Evolutionary conservation across 1,140 invertebrate genomes (phyloP), one percentile per base, ranked within the genome.

Genomic region (Vanessa atalanta): DNA sequence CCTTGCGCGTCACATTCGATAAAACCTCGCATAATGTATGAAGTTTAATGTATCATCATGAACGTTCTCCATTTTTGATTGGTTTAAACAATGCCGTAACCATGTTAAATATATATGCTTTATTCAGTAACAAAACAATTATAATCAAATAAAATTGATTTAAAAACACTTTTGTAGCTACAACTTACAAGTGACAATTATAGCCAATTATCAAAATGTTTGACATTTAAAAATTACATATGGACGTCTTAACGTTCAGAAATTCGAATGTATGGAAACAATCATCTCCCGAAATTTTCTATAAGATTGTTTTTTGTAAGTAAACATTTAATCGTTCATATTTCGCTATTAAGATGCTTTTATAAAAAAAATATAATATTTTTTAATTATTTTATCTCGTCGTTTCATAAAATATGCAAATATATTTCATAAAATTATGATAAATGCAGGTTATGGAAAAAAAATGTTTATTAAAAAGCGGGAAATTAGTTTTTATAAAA

Each of bases 1-100:
- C 76, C 86, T 80, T 79, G 61, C 69, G 60, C 71, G 61, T 79
- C 79, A 79, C 72, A 75, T 72, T 81, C 76, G 72, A 80, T 80
- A 78, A 81, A 75, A 78, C 61, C 26, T 77, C 77, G 65, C 68
- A 50, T 47, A 72, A 63, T 55, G 75, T 47, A 48, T 60, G 47
- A 26, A 75, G 63, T 43, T 70, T 70, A 61, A 50, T 23, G n/a
- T 47, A 69, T 23, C 11, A 50, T 47, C 50, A n/a, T 47, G 31
- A 63, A 55, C 47, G 11, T 48, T 65, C 26, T 65, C 53, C 70
- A 72, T 72, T 16, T 65, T 72, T 72, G 47, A 37, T 51, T n/a
- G 16, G 12, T 64, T 71, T 53, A 6, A 16, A 64, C 47, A 37
- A 13, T 71, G 15, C 7, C 7, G 31, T 16, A 51, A 47, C 47